Percentiles rank a stretch among this genome's conserved stretches.
phyloP scores from a whole-genome alignment of 1,140 invertebrate species.

The Aphelenchoides besseyi region DNA sequence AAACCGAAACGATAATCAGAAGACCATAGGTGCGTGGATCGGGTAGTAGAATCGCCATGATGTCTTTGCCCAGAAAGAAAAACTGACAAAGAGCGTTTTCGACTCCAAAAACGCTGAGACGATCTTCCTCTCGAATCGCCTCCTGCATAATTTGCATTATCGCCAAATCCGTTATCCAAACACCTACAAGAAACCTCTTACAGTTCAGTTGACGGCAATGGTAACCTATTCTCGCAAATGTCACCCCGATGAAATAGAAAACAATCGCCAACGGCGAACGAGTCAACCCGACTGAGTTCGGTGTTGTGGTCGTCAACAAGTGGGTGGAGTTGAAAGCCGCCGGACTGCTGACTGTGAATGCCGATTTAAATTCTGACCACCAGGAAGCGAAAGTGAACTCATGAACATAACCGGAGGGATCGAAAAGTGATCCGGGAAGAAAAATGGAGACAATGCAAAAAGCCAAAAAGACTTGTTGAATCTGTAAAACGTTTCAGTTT shows the following conservation, averaged over 20 bases:
- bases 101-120: constrained; percentile 32
- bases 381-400: not conserved
- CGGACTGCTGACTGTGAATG: too few species aligned
- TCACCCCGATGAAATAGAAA: constrained; percentile 28
- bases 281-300: not conserved
- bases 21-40: constrained; percentile 36
- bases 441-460: constrained; percentile 31
- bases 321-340: too few species aligned
- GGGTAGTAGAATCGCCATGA: constrained; percentile 47
- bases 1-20: constrained; percentile 37
- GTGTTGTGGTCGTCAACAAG: too few species aligned
- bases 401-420: not conserved
- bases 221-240: constrained; percentile 17
- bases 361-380: constrained; percentile 10
- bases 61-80: constrained; percentile 42
- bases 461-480: not conserved
- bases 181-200: constrained; percentile 34
- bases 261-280: constrained; percentile 6
- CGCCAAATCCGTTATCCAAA: constrained; percentile 46
- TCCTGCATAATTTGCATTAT: constrained; percentile 52
- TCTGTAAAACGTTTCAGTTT: not conserved
- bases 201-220: not conserved
- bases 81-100: constrained; percentile 37
- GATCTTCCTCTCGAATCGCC: constrained; percentile 31
- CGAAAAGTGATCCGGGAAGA: constrained; percentile 8